phyloP scores from a whole-genome alignment of 2,888 invertebrate genomes.

The Ichneumon xanthorius region DNA sequence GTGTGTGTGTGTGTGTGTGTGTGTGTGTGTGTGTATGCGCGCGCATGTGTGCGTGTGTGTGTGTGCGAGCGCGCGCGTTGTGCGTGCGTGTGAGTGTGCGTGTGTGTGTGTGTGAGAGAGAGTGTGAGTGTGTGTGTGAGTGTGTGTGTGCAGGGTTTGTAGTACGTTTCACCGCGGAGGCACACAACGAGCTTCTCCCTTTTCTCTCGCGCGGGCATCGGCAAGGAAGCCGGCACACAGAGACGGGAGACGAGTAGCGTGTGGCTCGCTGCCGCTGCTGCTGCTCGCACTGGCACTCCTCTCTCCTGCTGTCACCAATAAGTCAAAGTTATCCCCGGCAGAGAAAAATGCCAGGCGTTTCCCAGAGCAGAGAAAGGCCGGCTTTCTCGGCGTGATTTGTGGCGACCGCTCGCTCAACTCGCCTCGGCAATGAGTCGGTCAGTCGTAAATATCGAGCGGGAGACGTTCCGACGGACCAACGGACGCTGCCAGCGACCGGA shows the following conservation, averaged over 20 bases:
- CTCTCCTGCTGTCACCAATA: constrained; percentile 82
- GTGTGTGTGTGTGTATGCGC: too few relatives aligned
- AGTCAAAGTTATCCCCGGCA: constrained; percentile 84
- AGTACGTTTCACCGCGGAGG: constrained; percentile 34
- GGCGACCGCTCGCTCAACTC: constrained; percentile 84
- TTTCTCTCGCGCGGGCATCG: constrained; percentile 2
- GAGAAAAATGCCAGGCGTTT: constrained; percentile 85
- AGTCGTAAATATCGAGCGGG: constrained; percentile 83
- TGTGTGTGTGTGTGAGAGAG: too few relatives aligned
- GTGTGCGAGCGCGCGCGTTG: too few relatives aligned
- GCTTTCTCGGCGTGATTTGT: constrained; percentile 84
- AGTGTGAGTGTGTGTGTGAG: too few relatives aligned
- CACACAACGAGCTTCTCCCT: constrained; percentile 35
- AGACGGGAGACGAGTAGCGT: constrained; percentile 24
- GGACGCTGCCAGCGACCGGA: constrained; percentile 66
- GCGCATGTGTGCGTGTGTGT: too few relatives aligned
- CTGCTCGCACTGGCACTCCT: constrained; percentile 59
- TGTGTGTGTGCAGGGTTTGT: constrained; percentile 4
- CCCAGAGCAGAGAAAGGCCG: constrained; percentile 84
- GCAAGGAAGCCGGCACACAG: constrained; percentile 58
- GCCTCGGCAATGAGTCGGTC: constrained; percentile 84
- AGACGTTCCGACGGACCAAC: constrained; percentile 76
- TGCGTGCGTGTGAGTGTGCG: too few relatives aligned
- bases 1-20: too few relatives aligned
- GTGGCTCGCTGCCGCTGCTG: constrained; percentile 32